Conservation (phyloP, 2,113 vertebrate genomes). For the Cottus gobio region DNA sequence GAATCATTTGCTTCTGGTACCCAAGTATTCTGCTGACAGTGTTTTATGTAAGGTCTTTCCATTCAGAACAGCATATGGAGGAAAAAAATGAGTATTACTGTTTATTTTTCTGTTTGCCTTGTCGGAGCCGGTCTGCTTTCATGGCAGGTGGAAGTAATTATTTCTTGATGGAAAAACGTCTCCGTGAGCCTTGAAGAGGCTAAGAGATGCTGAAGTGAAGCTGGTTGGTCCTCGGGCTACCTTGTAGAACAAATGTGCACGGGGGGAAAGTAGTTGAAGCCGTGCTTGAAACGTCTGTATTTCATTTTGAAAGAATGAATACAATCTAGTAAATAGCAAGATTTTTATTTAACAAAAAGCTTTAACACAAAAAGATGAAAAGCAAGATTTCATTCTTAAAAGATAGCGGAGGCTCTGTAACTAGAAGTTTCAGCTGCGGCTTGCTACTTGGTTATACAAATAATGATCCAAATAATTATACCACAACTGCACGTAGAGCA, state of each 20-base stretch:
- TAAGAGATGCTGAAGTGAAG: background rate
- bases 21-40: background rate
- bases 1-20: too few species aligned
- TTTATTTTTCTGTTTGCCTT: background rate
- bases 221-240: background rate
- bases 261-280: background rate
- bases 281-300: background rate
- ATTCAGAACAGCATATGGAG: background rate
- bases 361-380: too few species aligned
- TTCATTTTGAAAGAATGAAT: background rate
- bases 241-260: background rate
- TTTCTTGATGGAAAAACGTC: background rate
- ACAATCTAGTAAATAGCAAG: too few species aligned
- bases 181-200: background rate
- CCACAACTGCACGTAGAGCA: too few species aligned
- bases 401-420: too few species aligned
- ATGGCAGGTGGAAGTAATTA: background rate
- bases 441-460: too few species aligned
- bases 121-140: background rate
- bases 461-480: too few species aligned
- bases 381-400: too few species aligned
- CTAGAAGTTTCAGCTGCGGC: too few species aligned
- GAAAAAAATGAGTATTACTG: background rate
- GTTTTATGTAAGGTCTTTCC: too few species aligned
- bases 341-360: too few species aligned